A percentile compares a stretch with the other conserved stretches of the same genome.
phyloP scores from a whole-genome alignment of 2,888 invertebrate genomes.

The Arctia plantaginis region DNA sequence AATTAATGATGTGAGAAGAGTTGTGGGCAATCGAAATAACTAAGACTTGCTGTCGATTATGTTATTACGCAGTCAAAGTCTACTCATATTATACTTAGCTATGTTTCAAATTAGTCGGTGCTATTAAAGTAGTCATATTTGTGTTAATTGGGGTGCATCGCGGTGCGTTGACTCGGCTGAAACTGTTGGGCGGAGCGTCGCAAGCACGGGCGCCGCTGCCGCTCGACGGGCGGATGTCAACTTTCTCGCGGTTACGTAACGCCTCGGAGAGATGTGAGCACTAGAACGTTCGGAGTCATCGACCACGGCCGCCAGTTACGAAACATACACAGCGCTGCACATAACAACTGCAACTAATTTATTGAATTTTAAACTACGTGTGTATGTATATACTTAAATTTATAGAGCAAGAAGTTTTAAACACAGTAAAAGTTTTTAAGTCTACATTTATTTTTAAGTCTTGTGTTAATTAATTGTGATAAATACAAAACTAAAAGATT shows the following conservation, averaged over 20 bases:
- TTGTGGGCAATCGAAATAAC: neutral
- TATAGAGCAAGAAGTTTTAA: constrained; percentile 13
- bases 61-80: neutral
- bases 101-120: constrained; percentile 13
- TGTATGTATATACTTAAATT: constrained; percentile 7
- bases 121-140: constrained; percentile 26
- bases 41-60: neutral
- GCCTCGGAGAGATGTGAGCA: constrained; percentile 75
- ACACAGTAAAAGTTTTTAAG: constrained; percentile 7
- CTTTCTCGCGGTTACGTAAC: constrained; percentile 85
- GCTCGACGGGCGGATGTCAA: constrained; percentile 77
- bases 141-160: constrained; percentile 59
- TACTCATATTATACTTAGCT: neutral
- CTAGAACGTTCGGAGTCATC: constrained; percentile 86
- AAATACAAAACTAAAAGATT: neutral
- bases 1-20: neutral
- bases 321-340: constrained; percentile 68
- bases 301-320: constrained; percentile 82
- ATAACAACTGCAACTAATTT: constrained; percentile 58
- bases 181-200: constrained; percentile 60
- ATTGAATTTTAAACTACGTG: constrained; percentile 27
- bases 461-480: neutral
- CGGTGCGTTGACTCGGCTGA: constrained; percentile 65
- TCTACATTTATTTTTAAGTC: neutral
- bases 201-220: constrained; percentile 14